Conservation (phyloP, 2,113 vertebrate species). For the Carassius carassius region DNA sequence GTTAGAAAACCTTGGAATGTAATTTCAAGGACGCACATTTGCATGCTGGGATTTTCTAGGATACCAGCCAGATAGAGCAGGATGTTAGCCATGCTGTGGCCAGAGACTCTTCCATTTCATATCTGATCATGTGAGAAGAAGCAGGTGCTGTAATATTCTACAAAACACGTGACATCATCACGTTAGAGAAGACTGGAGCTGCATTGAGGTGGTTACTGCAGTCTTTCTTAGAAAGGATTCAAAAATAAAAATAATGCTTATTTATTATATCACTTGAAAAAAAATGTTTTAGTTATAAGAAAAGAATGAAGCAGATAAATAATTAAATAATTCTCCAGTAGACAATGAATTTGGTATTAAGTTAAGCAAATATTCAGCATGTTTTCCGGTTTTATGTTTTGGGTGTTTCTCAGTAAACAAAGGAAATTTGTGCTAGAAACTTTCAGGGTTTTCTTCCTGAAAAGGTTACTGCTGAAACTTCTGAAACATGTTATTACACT, state of each 20-base stretch:
- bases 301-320: too few species aligned
- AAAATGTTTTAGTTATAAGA: too few species aligned
- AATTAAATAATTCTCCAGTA: too few species aligned
- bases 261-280: neutral
- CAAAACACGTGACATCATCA: neutral
- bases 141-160: constrained; percentile 25
- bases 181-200: too few species aligned
- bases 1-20: constrained; percentile 65
- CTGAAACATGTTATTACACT: too few species aligned
- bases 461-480: neutral
- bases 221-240: neutral
- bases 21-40: constrained; percentile 73
- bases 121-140: constrained; percentile 32
- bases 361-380: too few species aligned
- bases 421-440: neutral
- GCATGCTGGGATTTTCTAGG: constrained; percentile 67
- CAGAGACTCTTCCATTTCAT: constrained; percentile 36
- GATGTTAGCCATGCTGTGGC: constrained; percentile 31
- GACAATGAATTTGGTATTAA: too few species aligned
- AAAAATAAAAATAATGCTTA: neutral
- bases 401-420: too few species aligned
- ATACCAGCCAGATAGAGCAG: constrained; percentile 63
- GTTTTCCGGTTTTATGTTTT: too few species aligned
- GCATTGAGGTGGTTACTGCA: neutral
- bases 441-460: neutral